Evolutionary conservation across 2,113 vertebrate genomes (phyloP), one percentile per base, ranked within the genome.

Genomic region (Cervus canadensis): DNA sequence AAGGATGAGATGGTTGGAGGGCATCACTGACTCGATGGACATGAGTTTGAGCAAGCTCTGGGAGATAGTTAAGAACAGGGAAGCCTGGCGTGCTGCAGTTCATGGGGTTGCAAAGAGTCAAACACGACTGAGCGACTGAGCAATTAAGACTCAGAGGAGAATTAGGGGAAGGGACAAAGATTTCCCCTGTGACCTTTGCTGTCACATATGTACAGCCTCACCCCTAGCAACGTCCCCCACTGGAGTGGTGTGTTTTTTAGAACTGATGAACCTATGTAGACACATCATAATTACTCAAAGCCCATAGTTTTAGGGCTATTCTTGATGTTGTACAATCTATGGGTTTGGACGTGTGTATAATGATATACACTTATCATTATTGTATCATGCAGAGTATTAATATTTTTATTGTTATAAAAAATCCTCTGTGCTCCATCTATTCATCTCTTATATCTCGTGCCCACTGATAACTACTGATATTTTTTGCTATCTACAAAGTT

Each of bases 361-460:
- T 1, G 2, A 21, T 17, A 4, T 28, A 5, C 9, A 1, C 26
- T 36, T 43, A 40, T 57, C 62, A 13, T 50, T 10, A 40, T 17
- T 6, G 33, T 30, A 11, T 28, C 36, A 21, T 36, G 17, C 52
- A 40, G 91, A 78, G 36, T 40, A 40, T 48, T 60, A 78, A 28
- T 40, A 50, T 48, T 60, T 30, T 28, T 5, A 28, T n/a, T 36
- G 43, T 40, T 67, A 36, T 26, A 33, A 71, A 45, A 45, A n/a
- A n/a, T 26, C 28, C 50, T 71, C 50, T 56, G 60, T n/a, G 13
- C 60, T 26, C n/a, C 19, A 15, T 28, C 17, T 33, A 3, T 45
- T 25, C 48, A 12, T n/a, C 21, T 30, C 9, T 19, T 21, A 0
- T 30, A 28, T 5, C 12, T 8, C 0, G 0, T 10, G 30, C 60